Base-by-base conservation (phyloP, 2,113 vertebrate genomes). In the Nymphicus hollandicus region DNA sequence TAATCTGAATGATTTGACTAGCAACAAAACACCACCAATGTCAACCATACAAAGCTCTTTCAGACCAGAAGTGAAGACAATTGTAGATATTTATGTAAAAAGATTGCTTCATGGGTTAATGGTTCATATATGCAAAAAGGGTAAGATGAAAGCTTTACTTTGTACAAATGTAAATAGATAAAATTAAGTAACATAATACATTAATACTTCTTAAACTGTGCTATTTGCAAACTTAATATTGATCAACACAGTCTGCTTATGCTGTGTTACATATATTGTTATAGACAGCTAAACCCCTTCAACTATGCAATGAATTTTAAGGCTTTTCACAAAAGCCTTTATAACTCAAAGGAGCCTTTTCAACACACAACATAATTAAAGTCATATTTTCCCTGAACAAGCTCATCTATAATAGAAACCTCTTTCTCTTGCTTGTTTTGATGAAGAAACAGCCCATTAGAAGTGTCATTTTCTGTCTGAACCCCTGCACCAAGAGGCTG, bases 51-150 rank as follows among this genome's bases (percentile, higher is more conserved):
- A 86, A 87, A 97, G 93, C 93, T 96, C 95, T 97, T 96, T 96
- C 93, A 72, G 96, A 95, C 66, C 84, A 93, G 96, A 96, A 97
- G 94, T 97, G 97, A 98, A 97, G 96, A 97, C 97, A 96, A 87
- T 86, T 99, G 98, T 99, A 99, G 98, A 99, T 99, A 99, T 97
- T 94, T 93, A 81, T 99, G 98, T 99, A 98, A 96, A 97, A 97
- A 98, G 97, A 97, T 98, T 97, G 97, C 98, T 98, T 98, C 98
- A 96, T 98, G 97, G 98, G 98, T 98, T 98, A 98, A 98, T 98
- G 98, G 98, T 99, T 99, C 99, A 99, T 99, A 99, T 99, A 99
- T 99, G 99, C 99, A 99, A 99, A 97, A 99, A 98, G 98, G 98
- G 97, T 98, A 98, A 98, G 99, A 99, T 97, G 98, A 99, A 99